phyloP scores from a whole-genome alignment of 1,140 invertebrate species.

The Leptinotarsa texana region DNA sequence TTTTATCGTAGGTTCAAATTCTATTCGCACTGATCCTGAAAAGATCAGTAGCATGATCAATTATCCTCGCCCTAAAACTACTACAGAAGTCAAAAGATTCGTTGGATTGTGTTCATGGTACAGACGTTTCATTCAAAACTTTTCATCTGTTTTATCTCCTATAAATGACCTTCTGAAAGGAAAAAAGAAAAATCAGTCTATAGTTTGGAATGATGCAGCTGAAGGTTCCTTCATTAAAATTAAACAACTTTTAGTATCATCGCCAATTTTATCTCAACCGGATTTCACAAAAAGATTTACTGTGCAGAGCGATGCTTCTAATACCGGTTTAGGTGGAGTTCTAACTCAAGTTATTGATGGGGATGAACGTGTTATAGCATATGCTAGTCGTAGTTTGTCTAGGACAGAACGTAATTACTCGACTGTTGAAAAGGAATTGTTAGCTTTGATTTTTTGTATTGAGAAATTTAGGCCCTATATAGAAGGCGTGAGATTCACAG shows the following conservation, averaged over 20 bases:
- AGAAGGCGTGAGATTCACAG: constrained; percentile 53
- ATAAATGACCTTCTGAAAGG: constrained; percentile 45
- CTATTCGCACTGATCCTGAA: constrained; percentile 18
- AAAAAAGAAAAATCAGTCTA: constrained; percentile 20
- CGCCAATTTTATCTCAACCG: neutral
- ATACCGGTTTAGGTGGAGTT: constrained; percentile 43
- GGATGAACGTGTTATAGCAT: constrained; percentile 28
- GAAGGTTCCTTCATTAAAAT: constrained; percentile 13
- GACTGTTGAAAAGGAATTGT: constrained; percentile 57
- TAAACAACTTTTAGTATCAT: constrained; percentile 7
- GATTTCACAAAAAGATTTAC: constrained; percentile 29
- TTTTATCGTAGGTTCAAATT: constrained; percentile 7
- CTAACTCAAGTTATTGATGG: constrained; percentile 33
- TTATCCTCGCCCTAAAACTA: constrained; percentile 41
- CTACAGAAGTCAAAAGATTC: constrained; percentile 35
- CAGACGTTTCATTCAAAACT: constrained; percentile 23
- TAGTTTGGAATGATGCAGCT: constrained; percentile 9
- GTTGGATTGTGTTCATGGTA: constrained; percentile 31
- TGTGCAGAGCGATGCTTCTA: constrained; percentile 41
- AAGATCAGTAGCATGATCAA: constrained; percentile 48
- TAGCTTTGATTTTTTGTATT: constrained; percentile 56
- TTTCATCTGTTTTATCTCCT: constrained; percentile 24
- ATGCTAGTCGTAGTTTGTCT: constrained; percentile 52
- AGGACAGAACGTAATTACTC: constrained; percentile 55
- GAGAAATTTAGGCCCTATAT: constrained; percentile 56